Evolutionary conservation across 2,113 vertebrate genomes (phyloP).

Genomic region (Ammodytes marinus): DNA sequence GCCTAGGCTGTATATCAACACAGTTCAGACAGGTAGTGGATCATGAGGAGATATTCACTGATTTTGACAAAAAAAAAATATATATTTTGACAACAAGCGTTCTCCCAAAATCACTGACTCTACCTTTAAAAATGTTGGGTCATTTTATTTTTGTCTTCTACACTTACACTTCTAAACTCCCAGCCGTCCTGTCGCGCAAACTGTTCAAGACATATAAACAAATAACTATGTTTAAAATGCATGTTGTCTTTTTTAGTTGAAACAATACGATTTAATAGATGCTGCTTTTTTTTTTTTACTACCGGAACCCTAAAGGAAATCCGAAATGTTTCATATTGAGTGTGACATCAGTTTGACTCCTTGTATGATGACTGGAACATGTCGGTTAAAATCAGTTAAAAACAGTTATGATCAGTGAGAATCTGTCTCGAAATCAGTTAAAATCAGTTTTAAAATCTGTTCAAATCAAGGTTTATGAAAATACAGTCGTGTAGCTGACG

Average conservation of each 20-base stretch:
- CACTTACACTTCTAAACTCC: conserved; percentile 3
- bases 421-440: background rate
- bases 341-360: conserved; percentile 38
- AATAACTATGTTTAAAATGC: conserved; percentile 54
- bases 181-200: conserved; percentile 19
- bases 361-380: conserved; percentile 39
- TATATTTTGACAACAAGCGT: too few relatives aligned
- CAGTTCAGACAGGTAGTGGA: too few relatives aligned
- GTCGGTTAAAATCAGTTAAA: background rate
- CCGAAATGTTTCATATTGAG: conserved; percentile 2
- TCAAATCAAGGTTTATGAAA: conserved; percentile 24
- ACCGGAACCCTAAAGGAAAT: conserved; percentile 14
- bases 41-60: too few relatives aligned
- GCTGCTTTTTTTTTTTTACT: conserved; percentile 40
- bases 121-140: background rate
- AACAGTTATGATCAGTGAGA: background rate
- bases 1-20: too few relatives aligned
- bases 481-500: conserved; percentile 68
- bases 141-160: conserved; percentile 15
- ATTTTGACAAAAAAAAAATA: too few relatives aligned
- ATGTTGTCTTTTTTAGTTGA: conserved; percentile 45
- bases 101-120: too few relatives aligned
- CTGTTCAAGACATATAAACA: conserved; percentile 28
- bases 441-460: background rate
- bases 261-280: conserved; percentile 3